Base-by-base conservation (phyloP, 2,888 invertebrate genomes). In the Dryobota labecula region DNA sequence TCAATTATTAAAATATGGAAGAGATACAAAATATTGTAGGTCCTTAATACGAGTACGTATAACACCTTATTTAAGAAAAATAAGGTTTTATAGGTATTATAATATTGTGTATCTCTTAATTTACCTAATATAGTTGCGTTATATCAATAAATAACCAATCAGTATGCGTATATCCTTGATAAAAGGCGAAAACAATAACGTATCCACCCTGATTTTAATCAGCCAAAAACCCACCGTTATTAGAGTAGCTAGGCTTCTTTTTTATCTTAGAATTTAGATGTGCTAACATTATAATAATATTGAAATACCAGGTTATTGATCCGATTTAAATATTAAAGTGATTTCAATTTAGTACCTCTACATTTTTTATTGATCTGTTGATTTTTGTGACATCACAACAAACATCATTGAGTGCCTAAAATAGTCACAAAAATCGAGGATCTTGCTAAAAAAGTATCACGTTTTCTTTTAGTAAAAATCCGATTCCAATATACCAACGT, bases 131-230 rank as follows among this genome's bases (percentile, higher is more conserved):
- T 41, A 41, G 33, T 43, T n/a, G n/a, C 24, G 18, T 24, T 30
- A 18, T 11, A 58, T 20, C 7, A 38, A 38, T 54, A 36, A 27
- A 51, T 73, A 53, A 30, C 5, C 15, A 33, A 30, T 33, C 11
- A 54, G 27, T 47, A 74, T 41, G 15, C 36, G 45, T n/a, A 60
- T 9, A 38, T 24, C 24, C 18, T 38, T 57, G 57, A 57, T 24
- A 24, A 9, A 58, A 57, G 2, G 11, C 57, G 36, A 15, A 64
- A 54, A 64, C 18, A n/a, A 64, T 64, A 41, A 18, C 24, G 11
- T 45, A 61, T 15, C 20, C 27, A 75, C 47, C 56, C 33, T 33
- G 67, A 49, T 73, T 30, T 49, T 1, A 24, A 38, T 47, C 15
- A 24, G 20, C 15, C 9, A 41, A 15, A 54, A 58, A 45, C 30